Evolutionary conservation across 1,140 invertebrate species (phyloP), one percentile per base, ranked within the genome.

Genomic region (Trichonephila clavipes): DNA sequence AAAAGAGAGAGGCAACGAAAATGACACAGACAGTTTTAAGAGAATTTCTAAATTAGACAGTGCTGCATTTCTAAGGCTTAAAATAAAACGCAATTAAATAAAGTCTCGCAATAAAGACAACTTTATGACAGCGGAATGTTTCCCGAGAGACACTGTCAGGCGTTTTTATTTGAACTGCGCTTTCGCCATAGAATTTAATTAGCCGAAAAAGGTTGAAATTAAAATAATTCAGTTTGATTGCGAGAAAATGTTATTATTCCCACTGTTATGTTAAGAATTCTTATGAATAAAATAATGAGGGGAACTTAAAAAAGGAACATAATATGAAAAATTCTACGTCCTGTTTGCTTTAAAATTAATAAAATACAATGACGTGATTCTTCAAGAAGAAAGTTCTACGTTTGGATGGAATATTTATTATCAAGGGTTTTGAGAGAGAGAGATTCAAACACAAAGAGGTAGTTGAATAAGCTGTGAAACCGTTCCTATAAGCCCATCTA

Each of bases 181-280:
- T 86, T 61, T 86, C 19, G 7, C 40, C 44, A n/a, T 61, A 24
- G 51, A 86, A 86, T 86, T 86, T 86, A 86, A 86, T 86, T 86
- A 86, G 18, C 24, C 58, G 21, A 24, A 28, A 69, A 86, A 61
- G 28, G 83, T 61, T 61, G 40, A 86, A 86, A 61, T 86, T 21
- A 59, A 86, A 86, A 86, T 34, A 82, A 51, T 82, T 40, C 28
- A 82, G 34, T 44, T 82, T 16, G 34, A 82, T 40, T 82, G 34
- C 19, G 21, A 69, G 66, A 1, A 69, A 69, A 69, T 69, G n/a
- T n/a, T 69, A 10, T 24, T 69, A n/a, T 24, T n/a, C 28, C 21
- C 24, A 6, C 7, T 24, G 8, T 69, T n/a, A n/a, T 10, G 0
- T 18, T 24, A 24, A 24, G n/a, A 24, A n/a, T n/a, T n/a, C n/a